Percentiles rank a stretch among this genome's conserved stretches.
These are phyloP conservation scores for Calliphora vomitoria DNA, from an alignment of 2,888 invertebrate species.

Conservation along the genomic window DNA sequence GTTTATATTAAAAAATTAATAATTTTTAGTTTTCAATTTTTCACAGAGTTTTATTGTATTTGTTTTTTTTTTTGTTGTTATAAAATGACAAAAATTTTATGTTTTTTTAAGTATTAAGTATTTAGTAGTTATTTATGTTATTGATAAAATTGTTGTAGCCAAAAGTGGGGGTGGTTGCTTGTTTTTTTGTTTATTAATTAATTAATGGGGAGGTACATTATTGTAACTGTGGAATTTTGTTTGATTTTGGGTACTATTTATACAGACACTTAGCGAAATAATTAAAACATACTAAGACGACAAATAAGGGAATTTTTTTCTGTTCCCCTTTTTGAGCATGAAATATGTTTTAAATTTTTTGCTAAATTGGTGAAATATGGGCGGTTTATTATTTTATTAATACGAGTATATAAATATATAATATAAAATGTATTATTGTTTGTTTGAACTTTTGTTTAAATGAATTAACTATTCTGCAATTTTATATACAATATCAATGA, in stretches of 20 bases:
- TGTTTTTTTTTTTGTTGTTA: neutral
- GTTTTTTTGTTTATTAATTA: conserved; percentile 4
- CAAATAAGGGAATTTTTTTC: conserved; percentile 8
- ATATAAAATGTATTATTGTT: conserved; percentile 29
- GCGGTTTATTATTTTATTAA: conserved; percentile 11
- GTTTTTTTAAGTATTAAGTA: no score
- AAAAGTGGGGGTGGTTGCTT: conserved; percentile 30
- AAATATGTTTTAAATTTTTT: conserved; percentile 22
- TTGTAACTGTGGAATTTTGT: conserved; percentile 34
- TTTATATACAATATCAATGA: conserved; percentile 72
- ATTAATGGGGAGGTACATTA: conserved; percentile 5
- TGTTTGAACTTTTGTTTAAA: conserved; percentile 45
- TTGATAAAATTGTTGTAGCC: conserved; percentile 39
- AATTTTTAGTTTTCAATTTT: no score
- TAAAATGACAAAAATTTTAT: neutral
- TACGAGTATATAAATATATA: neutral
- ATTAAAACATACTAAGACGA: conserved; percentile 8
- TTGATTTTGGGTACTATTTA: conserved; percentile 34
- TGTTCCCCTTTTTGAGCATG: neutral
- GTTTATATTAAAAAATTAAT: neutral
- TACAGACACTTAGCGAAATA: conserved; percentile 41
- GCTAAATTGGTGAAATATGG: conserved; percentile 5
- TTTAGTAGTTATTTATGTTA: neutral
- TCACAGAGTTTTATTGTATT: conserved; percentile 46
- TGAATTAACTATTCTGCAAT: conserved; percentile 66